Conservation (phyloP, 2,888 invertebrate genomes). For the Seira ritae region DNA sequence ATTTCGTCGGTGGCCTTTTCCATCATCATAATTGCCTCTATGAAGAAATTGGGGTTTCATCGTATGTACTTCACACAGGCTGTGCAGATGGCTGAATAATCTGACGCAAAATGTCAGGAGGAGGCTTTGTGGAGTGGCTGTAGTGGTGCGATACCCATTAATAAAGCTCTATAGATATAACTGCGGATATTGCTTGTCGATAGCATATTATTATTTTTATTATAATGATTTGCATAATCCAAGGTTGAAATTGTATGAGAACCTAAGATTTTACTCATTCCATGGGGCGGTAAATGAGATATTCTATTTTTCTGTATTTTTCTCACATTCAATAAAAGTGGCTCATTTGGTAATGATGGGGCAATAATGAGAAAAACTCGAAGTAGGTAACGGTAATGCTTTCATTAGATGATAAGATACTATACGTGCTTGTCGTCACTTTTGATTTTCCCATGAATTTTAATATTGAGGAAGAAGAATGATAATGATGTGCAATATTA, state of each 20-base stretch:
- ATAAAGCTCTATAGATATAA: neutral
- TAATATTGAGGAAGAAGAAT: neutral
- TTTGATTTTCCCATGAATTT: neutral
- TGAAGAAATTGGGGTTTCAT: conserved; percentile 1
- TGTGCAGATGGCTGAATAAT: neutral
- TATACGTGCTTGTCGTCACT: neutral
- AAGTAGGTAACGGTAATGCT: neutral
- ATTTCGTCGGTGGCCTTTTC: conserved; percentile 10
- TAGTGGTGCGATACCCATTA: neutral
- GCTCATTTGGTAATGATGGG: neutral
- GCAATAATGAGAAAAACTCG: neutral
- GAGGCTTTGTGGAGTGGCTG: neutral
- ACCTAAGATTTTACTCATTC: neutral
- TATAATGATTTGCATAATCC: neutral
- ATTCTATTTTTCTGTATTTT: neutral
- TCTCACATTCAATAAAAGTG: neutral
- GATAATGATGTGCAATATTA: neutral
- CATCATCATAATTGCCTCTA: conserved; percentile 4
- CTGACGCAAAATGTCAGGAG: neutral
- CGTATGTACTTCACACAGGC: neutral
- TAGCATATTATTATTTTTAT: neutral
- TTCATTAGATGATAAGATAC: neutral
- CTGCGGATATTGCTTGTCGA: neutral
- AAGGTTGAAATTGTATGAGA: neutral
- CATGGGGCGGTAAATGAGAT: too few species aligned